A percentile compares a stretch with the other conserved stretches of the same genome.
Evolutionary conservation across 2,797 vertebrate species (phyloP).

Genomic region (Mareca strepera): DNA sequence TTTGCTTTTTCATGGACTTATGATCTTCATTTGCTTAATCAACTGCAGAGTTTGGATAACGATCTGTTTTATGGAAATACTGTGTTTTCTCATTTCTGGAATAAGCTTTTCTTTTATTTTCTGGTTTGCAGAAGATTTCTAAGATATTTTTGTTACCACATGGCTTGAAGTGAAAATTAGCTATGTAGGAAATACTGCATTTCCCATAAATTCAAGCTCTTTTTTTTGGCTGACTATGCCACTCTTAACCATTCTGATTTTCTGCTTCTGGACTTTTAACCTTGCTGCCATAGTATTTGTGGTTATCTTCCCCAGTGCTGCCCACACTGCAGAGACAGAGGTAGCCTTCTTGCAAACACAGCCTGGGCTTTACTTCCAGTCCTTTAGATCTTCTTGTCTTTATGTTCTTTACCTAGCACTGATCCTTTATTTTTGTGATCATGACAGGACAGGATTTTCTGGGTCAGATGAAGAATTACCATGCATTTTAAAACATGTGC

Average conservation of each 20-base stretch:
- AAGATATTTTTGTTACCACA: background rate
- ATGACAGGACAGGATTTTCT: background rate
- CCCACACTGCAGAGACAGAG: background rate
- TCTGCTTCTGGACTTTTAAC: background rate
- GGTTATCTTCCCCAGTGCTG: background rate
- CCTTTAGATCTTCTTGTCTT: background rate
- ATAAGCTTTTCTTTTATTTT: background rate
- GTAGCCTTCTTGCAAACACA: background rate
- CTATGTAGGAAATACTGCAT: background rate
- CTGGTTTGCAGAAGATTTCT: background rate
- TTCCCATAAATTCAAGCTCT: background rate
- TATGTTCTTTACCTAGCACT: background rate
- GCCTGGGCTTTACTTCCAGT: background rate
- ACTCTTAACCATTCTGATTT: background rate
- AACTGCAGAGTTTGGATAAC: background rate
- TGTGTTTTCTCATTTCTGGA: background rate
- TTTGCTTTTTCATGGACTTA: background rate
- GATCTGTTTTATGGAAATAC: background rate
- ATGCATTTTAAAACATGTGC: fast-evolving
- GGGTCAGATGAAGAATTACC: background rate
- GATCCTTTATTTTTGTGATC: background rate
- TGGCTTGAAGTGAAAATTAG: background rate
- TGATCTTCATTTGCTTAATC: background rate
- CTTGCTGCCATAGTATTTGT: background rate
- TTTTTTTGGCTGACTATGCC: background rate